phyloP scores from a whole-genome alignment of 2,888 invertebrate species.

The Pristionchus japonicus region DNA sequence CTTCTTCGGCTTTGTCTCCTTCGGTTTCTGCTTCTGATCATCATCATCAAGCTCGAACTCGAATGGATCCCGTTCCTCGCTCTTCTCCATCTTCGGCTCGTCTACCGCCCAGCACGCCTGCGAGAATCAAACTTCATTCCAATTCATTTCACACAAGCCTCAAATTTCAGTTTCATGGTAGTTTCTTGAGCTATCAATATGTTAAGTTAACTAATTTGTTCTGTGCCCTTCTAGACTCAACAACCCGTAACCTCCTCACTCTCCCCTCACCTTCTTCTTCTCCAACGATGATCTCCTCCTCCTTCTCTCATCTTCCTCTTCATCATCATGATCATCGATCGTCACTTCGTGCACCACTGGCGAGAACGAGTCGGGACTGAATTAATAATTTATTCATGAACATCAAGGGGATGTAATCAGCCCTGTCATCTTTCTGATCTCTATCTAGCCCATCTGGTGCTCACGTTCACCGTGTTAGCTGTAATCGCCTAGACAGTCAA shows the following conservation, averaged over 20 bases:
- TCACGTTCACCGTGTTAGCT: too few relatives aligned
- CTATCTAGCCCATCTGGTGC: not conserved
- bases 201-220: too few relatives aligned
- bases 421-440: not conserved
- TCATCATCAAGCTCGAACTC: not conserved
- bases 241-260: not conserved
- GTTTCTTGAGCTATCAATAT: too few relatives aligned
- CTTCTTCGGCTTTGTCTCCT: not conserved
- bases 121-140: too few relatives aligned
- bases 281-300: not conserved
- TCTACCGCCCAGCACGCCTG: not conserved
- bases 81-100: not conserved
- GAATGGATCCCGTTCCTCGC: not conserved
- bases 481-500: too few relatives aligned
- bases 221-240: too few relatives aligned
- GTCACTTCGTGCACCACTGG: not conserved
- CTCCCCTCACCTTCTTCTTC: not conserved
- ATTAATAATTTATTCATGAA: not conserved
- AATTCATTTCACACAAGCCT: too few relatives aligned
- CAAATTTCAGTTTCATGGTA: too few relatives aligned
- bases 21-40: not conserved
- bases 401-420: not conserved
- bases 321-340: not conserved
- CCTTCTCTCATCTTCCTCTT: not conserved
- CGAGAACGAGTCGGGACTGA: not conserved